A percentile compares a stretch with the other conserved stretches of the same genome.
phyloP scores from a whole-genome alignment of 2,888 invertebrate genomes.

The Eupithecia subumbrata region DNA sequence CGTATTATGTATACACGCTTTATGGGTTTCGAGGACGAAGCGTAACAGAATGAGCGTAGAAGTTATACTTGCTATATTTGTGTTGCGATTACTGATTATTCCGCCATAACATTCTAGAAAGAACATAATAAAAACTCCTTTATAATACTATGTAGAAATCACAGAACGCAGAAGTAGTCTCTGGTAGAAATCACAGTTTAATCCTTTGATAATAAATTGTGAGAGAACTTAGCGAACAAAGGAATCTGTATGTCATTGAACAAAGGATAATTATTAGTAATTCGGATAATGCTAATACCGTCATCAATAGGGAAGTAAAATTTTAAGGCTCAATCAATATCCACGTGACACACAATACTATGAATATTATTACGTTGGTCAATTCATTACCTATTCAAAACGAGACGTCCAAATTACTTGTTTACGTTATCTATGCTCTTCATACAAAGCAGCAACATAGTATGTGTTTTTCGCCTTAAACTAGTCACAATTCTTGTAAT shows the following conservation, averaged over 20 bases:
- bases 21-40: conserved; percentile 58
- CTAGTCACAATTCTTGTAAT: background rate
- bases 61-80: conserved; percentile 9
- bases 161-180: background rate
- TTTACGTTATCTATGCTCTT: conserved; percentile 11
- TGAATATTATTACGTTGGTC: conserved; percentile 13
- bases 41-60: conserved; percentile 42
- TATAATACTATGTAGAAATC: background rate
- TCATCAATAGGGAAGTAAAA: background rate
- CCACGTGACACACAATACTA: background rate
- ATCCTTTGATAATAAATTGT: background rate
- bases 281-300: conserved; percentile 8
- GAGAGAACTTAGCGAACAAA: background rate
- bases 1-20: conserved; percentile 46
- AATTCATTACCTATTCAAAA: conserved; percentile 38
- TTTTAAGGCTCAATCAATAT: background rate
- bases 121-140: background rate
- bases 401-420: conserved; percentile 37
- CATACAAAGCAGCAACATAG: background rate
- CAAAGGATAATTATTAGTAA: conserved; percentile 23
- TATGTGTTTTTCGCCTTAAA: background rate
- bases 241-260: conserved; percentile 9
- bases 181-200: background rate
- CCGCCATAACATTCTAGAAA: conserved; percentile 11
- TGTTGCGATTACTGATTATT: conserved; percentile 28